Evolutionary conservation across 2,113 vertebrate genomes (phyloP), one percentile per base, ranked within the genome.

Genomic region (Tenrec ecaudatus): DNA sequence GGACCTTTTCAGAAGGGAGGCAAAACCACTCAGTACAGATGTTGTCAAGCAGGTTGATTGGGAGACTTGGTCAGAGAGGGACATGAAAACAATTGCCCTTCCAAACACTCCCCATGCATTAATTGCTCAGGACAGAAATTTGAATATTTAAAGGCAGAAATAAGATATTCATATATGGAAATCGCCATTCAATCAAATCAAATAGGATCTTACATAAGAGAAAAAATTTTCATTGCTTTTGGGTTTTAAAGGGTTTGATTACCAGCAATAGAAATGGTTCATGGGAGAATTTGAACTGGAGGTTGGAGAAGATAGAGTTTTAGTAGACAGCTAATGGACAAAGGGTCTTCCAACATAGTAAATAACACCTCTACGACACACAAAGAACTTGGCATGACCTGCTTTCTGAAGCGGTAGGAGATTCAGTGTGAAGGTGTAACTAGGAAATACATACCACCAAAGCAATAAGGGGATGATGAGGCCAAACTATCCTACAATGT

Each of bases 151-250:
- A 62, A 83, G 43, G 53, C 69, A 4, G 53, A 64, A 78, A 87
- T 68, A 5, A 4, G 0, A 36, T 71, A 66, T 66, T 62, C 60
- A 29, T 29, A 6, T 33, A 33, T 31, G 0, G 33, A 22, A 82
- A 53, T 19, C 43, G 7, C 33, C 77, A 43, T 73, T 82, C 40
- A 87, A 60, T 0, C 71, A 90, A 94, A 58, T 3, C 47, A 62
- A 40, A 82, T 47, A 40, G 20, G 6, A 80, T 69, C 29, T 82
- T 82, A 22, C 16, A 29, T 66, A 9, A 58, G 12, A 86, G 4
- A 86, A 91, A 82, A 64, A 12, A n/a, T n/a, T n/a, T n/a, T 80
- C 25, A 78, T 43, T 80, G 47, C 31, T 87, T 91, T 38, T 5
- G 0, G 0, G 33, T 76, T 85, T 86, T 62, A 62, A 19, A 78